Evolutionary conservation across 2,113 vertebrate species (phyloP).

Genomic region (Verasper variegatus): DNA sequence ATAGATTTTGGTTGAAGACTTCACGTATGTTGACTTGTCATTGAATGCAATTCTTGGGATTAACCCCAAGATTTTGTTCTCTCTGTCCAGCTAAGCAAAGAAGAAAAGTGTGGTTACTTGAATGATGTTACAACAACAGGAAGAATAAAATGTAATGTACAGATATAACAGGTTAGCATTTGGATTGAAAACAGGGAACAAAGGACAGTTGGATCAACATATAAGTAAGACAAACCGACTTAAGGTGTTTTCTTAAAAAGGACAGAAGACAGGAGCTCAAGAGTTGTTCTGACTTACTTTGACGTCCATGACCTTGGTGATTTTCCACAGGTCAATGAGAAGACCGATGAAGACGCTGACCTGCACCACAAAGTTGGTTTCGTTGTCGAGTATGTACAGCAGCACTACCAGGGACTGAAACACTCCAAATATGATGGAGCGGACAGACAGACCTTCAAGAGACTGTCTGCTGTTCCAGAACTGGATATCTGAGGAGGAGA

Average conservation of each 20-base stretch:
- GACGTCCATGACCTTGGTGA: slow-evolving; percentile 98
- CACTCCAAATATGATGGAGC: slow-evolving; percentile 94
- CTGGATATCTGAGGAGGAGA: slow-evolving; percentile 89
- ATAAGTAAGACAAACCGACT: neutral
- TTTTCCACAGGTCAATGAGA: slow-evolving; percentile 98
- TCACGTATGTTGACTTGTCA: slow-evolving; percentile 94
- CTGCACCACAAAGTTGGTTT: slow-evolving; percentile 97
- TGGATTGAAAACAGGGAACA: neutral
- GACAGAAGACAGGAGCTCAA: neutral
- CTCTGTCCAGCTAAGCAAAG: slow-evolving; percentile 87
- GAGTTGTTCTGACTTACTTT: slow-evolving; percentile 80
- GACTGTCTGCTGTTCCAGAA: slow-evolving; percentile 99
- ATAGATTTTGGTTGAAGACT: slow-evolving; percentile 95
- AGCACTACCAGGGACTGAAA: slow-evolving; percentile 96
- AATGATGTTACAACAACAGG: neutral
- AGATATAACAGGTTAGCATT: neutral
- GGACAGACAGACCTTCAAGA: slow-evolving; percentile 94
- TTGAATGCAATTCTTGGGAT: slow-evolving; percentile 87
- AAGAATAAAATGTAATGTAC: neutral
- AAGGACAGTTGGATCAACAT: neutral
- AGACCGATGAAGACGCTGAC: slow-evolving; percentile 97
- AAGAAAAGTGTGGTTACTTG: neutral
- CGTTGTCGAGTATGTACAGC: slow-evolving; percentile 96
- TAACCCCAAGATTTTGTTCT: slow-evolving; percentile 88
- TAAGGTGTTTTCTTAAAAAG: neutral